Evolutionary conservation across 2,888 invertebrate genomes (phyloP).

Genomic region (Myopa tessellatipennis): DNA sequence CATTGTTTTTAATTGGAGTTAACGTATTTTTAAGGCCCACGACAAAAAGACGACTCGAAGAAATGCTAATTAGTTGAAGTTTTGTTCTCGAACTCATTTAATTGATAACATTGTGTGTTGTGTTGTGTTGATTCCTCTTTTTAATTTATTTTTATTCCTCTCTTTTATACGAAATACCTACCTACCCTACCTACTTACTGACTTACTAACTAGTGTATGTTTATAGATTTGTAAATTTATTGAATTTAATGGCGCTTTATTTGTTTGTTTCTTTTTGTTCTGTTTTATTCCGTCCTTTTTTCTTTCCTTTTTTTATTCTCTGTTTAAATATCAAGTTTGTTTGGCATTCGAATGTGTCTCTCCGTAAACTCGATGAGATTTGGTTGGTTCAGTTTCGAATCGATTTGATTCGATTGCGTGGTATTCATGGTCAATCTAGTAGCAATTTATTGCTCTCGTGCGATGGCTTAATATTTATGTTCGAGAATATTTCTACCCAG

Average conservation of each 20-base stretch:
- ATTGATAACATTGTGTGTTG: conserved; percentile 42
- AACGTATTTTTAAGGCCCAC: conserved; percentile 58
- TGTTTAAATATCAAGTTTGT: background rate
- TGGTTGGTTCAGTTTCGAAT: background rate
- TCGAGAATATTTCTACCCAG: conserved; percentile 3
- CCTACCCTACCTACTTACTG: background rate
- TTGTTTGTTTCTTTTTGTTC: conserved; percentile 5
- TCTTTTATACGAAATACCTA: background rate
- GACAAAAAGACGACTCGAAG: background rate
- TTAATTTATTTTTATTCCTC: conserved; percentile 37
- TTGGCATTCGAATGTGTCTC: background rate
- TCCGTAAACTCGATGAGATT: background rate
- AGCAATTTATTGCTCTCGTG: conserved; percentile 25
- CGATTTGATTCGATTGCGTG: conserved; percentile 42
- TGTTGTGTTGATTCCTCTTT: conserved; percentile 42
- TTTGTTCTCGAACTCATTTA: conserved; percentile 49
- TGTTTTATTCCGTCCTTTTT: too few relatives aligned
- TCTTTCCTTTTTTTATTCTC: background rate
- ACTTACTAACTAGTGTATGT: background rate
- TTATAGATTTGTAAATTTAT: conserved; percentile 36
- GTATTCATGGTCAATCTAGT: conserved; percentile 33
- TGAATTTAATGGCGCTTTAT: conserved; percentile 38
- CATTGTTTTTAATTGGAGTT: conserved; percentile 60
- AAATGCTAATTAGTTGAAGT: conserved; percentile 65
- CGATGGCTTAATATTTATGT: conserved; percentile 6